A percentile compares a stretch with the other conserved stretches of the same genome.
Conservation (phyloP, 2,888 invertebrate species). For the Elmis aenea region DNA sequence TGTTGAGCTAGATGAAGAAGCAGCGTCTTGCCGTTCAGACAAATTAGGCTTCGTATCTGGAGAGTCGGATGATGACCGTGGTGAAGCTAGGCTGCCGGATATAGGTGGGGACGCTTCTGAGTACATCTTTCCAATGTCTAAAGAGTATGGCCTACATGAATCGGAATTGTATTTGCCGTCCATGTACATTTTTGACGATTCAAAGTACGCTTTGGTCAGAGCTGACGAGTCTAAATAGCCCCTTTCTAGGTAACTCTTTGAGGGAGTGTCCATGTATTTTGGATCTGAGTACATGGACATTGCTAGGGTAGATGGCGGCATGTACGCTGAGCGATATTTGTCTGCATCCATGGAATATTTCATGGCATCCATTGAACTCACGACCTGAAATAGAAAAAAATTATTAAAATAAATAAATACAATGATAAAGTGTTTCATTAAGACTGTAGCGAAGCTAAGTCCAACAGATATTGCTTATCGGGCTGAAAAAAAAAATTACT, state of each 20-base stretch:
- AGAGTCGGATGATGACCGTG: constrained; percentile 53
- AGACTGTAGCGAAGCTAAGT: no score
- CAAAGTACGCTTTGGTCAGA: constrained; percentile 66
- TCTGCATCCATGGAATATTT: constrained; percentile 74
- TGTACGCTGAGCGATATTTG: constrained; percentile 68
- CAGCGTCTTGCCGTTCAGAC: constrained; percentile 44
- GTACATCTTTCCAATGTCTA: constrained; percentile 65
- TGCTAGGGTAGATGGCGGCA: constrained; percentile 56
- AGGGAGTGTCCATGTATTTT: constrained; percentile 56
- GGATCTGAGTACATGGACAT: constrained; percentile 71
- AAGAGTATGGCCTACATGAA: constrained; percentile 48
- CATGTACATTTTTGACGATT: constrained; percentile 68
- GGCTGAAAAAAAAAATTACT: no score
- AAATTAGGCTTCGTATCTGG: constrained; percentile 44
- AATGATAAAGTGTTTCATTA: no score
- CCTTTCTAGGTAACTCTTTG: constrained; percentile 56
- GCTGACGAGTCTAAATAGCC: constrained; percentile 66
- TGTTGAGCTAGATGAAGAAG: constrained; percentile 52
- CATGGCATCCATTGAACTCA: constrained; percentile 72
- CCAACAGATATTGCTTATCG: no score
- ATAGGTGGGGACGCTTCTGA: constrained; percentile 54
- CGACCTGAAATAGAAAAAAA: constrained; percentile 57
- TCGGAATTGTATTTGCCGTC: constrained; percentile 49
- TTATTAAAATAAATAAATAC: no score
- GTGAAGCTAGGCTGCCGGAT: constrained; percentile 27